These are phyloP conservation scores for Papio anubis DNA, from an alignment of 2,113 vertebrate genomes.

Conservation along the genomic window DNA sequence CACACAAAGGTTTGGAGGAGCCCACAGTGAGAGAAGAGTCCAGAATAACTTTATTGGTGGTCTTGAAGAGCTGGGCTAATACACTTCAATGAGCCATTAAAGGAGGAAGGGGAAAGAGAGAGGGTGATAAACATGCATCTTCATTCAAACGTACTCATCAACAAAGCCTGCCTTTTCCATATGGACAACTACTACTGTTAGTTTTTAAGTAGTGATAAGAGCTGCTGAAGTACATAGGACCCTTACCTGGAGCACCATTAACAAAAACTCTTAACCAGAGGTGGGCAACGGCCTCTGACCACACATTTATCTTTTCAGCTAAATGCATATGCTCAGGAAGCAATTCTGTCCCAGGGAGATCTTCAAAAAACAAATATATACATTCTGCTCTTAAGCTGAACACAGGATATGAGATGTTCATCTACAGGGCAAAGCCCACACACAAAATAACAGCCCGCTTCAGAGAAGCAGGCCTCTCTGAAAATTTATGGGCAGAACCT, in stretches of 20 bases:
- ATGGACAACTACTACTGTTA: not conserved
- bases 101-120: conserved; percentile 54
- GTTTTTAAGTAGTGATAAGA: conserved; percentile 63
- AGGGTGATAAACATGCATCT: conserved; percentile 53
- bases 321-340: conserved; percentile 58
- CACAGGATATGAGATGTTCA: not conserved
- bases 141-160: conserved; percentile 44
- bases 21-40: not conserved
- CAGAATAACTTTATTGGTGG: conserved; percentile 53
- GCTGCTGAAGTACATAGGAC: conserved; percentile 14
- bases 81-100: conserved; percentile 60
- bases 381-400: not conserved
- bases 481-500: not conserved
- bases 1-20: not conserved
- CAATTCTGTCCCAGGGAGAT: not conserved
- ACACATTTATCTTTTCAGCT: conserved; percentile 51
- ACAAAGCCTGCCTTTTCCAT: conserved; percentile 38
- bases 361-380: conserved; percentile 31
- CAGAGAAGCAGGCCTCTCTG: not conserved
- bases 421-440: not conserved
- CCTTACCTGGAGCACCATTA: conserved; percentile 58
- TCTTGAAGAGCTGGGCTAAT: conserved; percentile 58
- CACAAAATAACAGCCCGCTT: not conserved
- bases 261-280: conserved; percentile 60
- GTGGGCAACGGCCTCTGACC: conserved; percentile 43